A percentile compares a stretch with the other conserved stretches of the same genome.
phyloP scores from a whole-genome alignment of 2,888 invertebrate species.

The Prenolepis imparis region DNA sequence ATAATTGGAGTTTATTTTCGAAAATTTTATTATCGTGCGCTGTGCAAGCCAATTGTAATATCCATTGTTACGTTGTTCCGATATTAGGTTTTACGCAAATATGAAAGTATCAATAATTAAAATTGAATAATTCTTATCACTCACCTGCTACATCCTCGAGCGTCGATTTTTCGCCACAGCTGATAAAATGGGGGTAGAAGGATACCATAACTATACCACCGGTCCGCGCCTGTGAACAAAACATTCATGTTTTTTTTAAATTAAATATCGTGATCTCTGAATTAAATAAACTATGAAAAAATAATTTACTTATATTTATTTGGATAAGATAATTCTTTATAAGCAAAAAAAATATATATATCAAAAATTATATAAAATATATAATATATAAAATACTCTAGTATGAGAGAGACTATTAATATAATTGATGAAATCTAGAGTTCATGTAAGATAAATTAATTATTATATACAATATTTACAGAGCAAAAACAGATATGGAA shows the following conservation, averaged over 20 bases:
- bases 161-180: constrained; percentile 88
- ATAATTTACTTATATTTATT: not conserved
- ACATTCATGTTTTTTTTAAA: not conserved
- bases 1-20: constrained; percentile 5
- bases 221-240: constrained; percentile 87
- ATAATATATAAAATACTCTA: not conserved
- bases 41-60: not conserved
- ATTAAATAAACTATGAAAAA: not conserved
- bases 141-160: constrained; percentile 89
- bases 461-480: not conserved
- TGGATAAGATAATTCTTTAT: not conserved
- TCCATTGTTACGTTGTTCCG: not conserved
- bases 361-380: not conserved
- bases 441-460: not conserved
- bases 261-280: not conserved
- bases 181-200: constrained; percentile 89
- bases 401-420: not conserved
- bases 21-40: constrained; percentile 7
- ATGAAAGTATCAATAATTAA: constrained; percentile 3
- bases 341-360: too few species aligned
- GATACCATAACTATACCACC: constrained; percentile 90
- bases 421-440: not conserved
- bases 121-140: constrained; percentile 64
- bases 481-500: not conserved
- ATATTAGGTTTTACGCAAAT: not conserved